phyloP scores from a whole-genome alignment of 2,888 invertebrate species.

The Cetonia aurata region DNA sequence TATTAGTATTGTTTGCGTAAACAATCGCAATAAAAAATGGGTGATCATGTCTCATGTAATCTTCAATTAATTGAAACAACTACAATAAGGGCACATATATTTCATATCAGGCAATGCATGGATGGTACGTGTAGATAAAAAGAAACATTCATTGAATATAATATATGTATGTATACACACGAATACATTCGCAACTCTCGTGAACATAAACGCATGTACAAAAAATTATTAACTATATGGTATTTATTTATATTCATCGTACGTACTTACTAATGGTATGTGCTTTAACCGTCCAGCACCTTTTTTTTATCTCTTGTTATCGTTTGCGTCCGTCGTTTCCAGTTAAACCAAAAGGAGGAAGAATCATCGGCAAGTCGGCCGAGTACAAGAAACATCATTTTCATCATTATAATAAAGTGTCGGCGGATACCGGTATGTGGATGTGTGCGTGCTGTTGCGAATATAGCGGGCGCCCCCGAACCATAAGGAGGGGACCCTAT shows the following conservation, averaged over 20 bases:
- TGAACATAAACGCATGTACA: neutral
- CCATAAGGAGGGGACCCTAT: slow-evolving; percentile 60
- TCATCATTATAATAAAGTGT: slow-evolving; percentile 40
- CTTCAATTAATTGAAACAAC: too few species aligned
- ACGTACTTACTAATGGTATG: neutral
- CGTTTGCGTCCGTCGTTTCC: slow-evolving; percentile 13
- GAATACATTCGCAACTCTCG: too few species aligned
- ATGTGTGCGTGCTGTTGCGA: slow-evolving; percentile 46
- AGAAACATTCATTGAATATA: neutral
- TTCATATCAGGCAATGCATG: too few species aligned
- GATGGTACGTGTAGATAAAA: too few species aligned
- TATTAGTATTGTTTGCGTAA: too few species aligned
- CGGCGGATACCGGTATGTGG: slow-evolving; percentile 36
- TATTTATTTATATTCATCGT: too few species aligned
- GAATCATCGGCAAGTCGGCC: slow-evolving; percentile 22
- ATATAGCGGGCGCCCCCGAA: slow-evolving; percentile 49
- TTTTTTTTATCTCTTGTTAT: slow-evolving; percentile 18
- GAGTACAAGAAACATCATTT: slow-evolving; percentile 32
- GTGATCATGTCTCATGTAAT: too few species aligned
- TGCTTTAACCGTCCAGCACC: slow-evolving; percentile 8
- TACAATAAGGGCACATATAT: too few species aligned
- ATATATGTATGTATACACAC: neutral
- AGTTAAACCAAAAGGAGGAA: slow-evolving; percentile 21
- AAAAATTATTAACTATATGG: slow-evolving; percentile 5
- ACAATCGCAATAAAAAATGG: too few species aligned